Base-by-base conservation (phyloP, 2,113 vertebrate genomes). In the Empidonax alnorum region DNA sequence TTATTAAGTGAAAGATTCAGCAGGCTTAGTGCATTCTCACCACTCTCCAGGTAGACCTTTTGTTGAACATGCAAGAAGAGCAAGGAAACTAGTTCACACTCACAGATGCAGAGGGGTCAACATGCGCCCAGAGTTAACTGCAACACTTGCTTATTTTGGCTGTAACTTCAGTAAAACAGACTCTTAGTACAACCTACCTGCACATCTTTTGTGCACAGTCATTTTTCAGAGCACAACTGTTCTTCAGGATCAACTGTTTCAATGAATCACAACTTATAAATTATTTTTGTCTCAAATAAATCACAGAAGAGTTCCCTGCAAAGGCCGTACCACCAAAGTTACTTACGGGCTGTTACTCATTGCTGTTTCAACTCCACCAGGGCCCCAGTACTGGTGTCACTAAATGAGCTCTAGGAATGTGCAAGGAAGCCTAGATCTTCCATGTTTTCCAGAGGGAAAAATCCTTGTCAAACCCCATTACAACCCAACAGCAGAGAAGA, bases 401-500 rank as follows among this genome's bases (percentile, higher is more conserved):
- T 93, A 89, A 91, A 79, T 11, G 42, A 83, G 58, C 56, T 59
- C 72, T 56, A 42, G 28, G 72, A 90, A 95, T 8, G 25, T 69
- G 69, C 41, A 78, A 90, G 65, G 69, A 77, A 58, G 67, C 12
- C 21, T 27, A 31, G 49, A 23, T 55, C 79, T 88, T 81, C 74
- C 0, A 0, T 82, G 78, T 85, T 76, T 90, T 93, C 91, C 93
- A 79, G 77, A 66, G 84, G 74, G 89, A 95, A 76, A 87, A 87
- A 37, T 66, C 87, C 93, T 73, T 91, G 96, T 93, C 95, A 95
- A 94, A 96, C 62, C 84, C 50, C 78, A 84, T 89, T 76, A 89
- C 28, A 58, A 41, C 10, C 16, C 28, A 50, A 8, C 0, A 3
- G 59, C 41, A 49, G 69, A 87, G 68, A 72, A 56, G 25, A 75